Base-by-base conservation (phyloP, 2,888 invertebrate species). In the Tineola bisselliella region DNA sequence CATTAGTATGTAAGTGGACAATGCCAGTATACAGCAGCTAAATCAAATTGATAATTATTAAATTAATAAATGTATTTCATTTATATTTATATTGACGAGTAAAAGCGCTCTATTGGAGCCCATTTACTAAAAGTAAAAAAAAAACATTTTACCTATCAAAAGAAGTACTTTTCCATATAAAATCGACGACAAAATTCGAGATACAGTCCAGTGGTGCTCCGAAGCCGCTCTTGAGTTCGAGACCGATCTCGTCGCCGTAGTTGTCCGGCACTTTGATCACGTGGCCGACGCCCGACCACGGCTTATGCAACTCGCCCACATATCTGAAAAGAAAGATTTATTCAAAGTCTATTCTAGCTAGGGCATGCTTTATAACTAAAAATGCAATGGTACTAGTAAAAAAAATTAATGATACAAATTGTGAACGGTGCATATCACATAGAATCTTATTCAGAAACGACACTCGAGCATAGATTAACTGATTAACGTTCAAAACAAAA, bases 151-250 rank as follows among this genome's bases (percentile, higher is more conserved):
- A 94, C 94, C 95, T 91, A 81, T 98, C 98, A 79, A 99, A 99
- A 25, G 97, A 97, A 0, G 98, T 99, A 66, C 98, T 97, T 79
- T 99, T 99, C 99, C 98, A 99, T 60, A 99, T 98, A 79, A 98
- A 99, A 81, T 99, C 99, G 4, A 99, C 97, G 0, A 97, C 96
- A 81, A 98, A 99, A 82, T 97, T 97, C 67, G 95, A 95, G 59
- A 94, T 94, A 79, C 96, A 96, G 68, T 98, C 98, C 0, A 94
- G 92, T 0, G 99, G 99, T 0, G 98, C 97, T 18, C 95, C 96
- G 1, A 93, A 91, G 67, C 94, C 95, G 66, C 93, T 93, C 75
- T 98, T 98, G 73, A 99, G 84, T 75, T 99, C 99, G 43, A 99
- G 92, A 0, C 98, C 99, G 13, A 99, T 96, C 77, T 99, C 99